Evolutionary conservation across 2,888 invertebrate genomes (phyloP).

Genomic region (Rhogogaster chlorosoma): DNA sequence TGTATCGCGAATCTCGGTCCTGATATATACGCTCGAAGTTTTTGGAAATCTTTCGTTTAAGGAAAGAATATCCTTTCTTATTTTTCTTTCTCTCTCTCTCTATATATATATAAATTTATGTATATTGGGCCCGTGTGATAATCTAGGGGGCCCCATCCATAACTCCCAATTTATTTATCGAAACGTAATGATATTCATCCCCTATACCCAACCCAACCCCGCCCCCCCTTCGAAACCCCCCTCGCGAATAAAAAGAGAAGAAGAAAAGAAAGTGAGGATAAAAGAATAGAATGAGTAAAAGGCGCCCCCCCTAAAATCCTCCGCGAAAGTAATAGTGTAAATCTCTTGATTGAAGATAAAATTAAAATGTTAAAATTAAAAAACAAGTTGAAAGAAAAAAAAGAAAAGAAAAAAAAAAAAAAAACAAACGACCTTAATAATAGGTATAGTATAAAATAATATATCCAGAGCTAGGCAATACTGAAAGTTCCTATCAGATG

Average conservation of each 20-base stretch:
- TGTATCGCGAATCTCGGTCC: neutral
- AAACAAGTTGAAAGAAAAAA: neutral
- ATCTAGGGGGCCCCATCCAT: conserved; percentile 72
- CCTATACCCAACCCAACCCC: no score
- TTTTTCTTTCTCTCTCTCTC: conserved; percentile 56
- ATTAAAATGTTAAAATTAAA: no score
- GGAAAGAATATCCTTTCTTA: conserved; percentile 44
- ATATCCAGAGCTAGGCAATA: conserved; percentile 78
- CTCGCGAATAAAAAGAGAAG: neutral
- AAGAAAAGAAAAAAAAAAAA: neutral
- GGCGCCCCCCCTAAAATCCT: neutral
- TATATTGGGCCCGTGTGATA: conserved; percentile 75
- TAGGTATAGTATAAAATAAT: conserved; percentile 66
- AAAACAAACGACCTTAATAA: neutral
- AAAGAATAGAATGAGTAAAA: neutral
- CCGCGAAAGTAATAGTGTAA: neutral
- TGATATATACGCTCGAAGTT: no score
- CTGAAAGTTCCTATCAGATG: conserved; percentile 78
- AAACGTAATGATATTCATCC: conserved; percentile 12
- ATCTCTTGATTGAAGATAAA: no score
- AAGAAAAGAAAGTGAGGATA: neutral
- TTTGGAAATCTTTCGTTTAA: conserved; percentile 52
- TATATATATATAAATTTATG: conserved; percentile 21
- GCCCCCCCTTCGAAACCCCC: neutral
- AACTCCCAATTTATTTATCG: conserved; percentile 54